A percentile compares a stretch with the other conserved stretches of the same genome.
These are phyloP conservation scores for Coreius guichenoti DNA, from an alignment of 2,797 vertebrate species.

Conservation along the genomic window DNA sequence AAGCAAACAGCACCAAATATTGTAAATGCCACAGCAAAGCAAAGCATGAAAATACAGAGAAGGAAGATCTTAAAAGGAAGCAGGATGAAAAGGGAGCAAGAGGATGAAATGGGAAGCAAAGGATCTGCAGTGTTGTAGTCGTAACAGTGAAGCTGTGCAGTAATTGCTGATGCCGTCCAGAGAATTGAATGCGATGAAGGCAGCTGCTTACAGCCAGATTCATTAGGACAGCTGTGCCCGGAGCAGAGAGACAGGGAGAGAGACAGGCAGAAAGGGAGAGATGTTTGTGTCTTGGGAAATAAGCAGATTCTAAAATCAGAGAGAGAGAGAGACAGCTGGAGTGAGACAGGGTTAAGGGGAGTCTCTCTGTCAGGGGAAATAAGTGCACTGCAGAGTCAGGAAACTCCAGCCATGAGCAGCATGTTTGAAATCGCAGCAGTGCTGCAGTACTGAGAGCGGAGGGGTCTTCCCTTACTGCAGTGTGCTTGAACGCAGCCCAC, in stretches of 20 bases:
- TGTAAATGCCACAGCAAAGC: slow-evolving; percentile 1
- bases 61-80: slow-evolving; percentile 9
- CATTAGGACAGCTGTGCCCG: slow-evolving; percentile 74
- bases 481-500: slow-evolving; percentile 21
- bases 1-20: background rate
- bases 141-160: slow-evolving; percentile 72
- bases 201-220: slow-evolving; percentile 80
- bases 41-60: background rate
- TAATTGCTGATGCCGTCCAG: slow-evolving; percentile 80
- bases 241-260: slow-evolving; percentile 59
- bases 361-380: slow-evolving; percentile 50
- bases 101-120: slow-evolving; percentile 12
- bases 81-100: slow-evolving; percentile 40
- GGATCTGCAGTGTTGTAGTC: slow-evolving; percentile 52
- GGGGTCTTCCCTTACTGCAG: slow-evolving; percentile 40
- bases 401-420: slow-evolving; percentile 53
- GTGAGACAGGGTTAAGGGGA: slow-evolving; percentile 30
- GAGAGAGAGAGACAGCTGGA: background rate
- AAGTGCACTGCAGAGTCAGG: slow-evolving; percentile 62
- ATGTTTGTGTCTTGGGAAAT: slow-evolving; percentile 24
- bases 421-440: slow-evolving; percentile 20
- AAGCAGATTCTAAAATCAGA: slow-evolving; percentile 31
- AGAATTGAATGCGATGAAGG: slow-evolving; percentile 83
- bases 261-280: slow-evolving; percentile 15
- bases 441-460: background rate